Evolutionary conservation across 2,888 invertebrate species (phyloP), one percentile per base, ranked within the genome.

Genomic region (Chironomus tentans): DNA sequence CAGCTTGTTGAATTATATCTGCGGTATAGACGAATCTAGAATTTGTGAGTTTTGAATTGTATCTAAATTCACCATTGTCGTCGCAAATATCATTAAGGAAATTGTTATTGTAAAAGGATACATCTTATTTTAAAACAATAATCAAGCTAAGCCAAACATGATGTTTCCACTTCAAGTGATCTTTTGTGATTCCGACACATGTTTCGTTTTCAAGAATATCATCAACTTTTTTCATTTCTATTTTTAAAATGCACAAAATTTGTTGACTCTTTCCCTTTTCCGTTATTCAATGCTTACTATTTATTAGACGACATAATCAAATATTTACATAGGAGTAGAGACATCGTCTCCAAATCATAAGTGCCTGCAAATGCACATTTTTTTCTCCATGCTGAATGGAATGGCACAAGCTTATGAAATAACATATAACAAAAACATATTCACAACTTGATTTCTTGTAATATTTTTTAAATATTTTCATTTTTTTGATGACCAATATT

Each of bases 181-280:
- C 56, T 74, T 68, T 38, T 48, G 72, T 62, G 74, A 74, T 74
- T 68, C 74, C 74, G 74, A 73, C 73, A 73, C 68, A 47, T 74
- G 47, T 56, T 56, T 56, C 38, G 38, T 38, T 1, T 38, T 38
- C 10, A 38, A 10, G 38, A 38, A 38, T 38, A 38, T 38, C 38
- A 38, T 38, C 38, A 38, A 38, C 38, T 56, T n/a, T n/a, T n/a
- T 56, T 15, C 18, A 56, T 56, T 15, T 56, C 56, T 56, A 10
- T 38, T 38, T 38, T 38, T 38, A 10, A 38, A 38, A 38, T 38
- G 56, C 56, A 56, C 7, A 56, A 56, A 56, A 56, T 2, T 48
- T 74, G 74, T 74, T 74, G 74, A 74, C 74, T 68, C 48, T 74
- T 13, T 48, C 68, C n/a, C 65, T 22, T n/a, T 61, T 65, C 74